Evolutionary conservation across 2,113 vertebrate species (phyloP), one percentile per base, ranked within the genome.

Genomic region (Ardeotis arabs): DNA sequence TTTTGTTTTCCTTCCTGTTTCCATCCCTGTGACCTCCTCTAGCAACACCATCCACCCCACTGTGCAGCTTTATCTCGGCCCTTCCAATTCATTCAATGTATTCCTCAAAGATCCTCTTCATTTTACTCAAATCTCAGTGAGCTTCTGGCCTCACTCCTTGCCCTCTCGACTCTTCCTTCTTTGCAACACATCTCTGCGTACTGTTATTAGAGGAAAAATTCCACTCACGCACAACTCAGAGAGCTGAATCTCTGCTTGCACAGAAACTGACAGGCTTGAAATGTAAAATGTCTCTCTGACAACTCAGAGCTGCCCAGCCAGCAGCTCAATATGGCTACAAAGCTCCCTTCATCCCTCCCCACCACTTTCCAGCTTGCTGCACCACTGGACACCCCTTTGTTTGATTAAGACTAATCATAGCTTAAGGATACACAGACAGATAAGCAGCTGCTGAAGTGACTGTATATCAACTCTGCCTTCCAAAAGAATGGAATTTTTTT

Each of bases 391-490:
- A 77, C 68, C 76, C 89, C 37, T 86, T 92, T 94, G 86, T 95
- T 94, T 94, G 84, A 82, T 84, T 87, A 92, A 79, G 41, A 72
- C 66, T 95, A 91, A 94, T 91, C 93, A 47, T 20, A 89, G 89
- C 76, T 91, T 93, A 76, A 91, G 90, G 94, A 97, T 77, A 95
- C 44, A 44, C 49, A 78, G 88, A 28, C 85, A 96, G 94, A 95
- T 75, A 89, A 94, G 84, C 84, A 93, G 84, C 93, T 94, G 89
- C 91, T 92, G 76, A 95, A 95, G 75, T 81, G 83, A 90, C 80
- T 82, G 35, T 84, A 2, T 62, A 91, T 76, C 89, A 95, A 79
- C 87, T 81, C 89, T 63, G 75, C 84, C 81, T 91, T 93, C 90
- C 75, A 44, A 79, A 74, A 74, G 70, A 87, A 80, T n/a, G 41